These are phyloP conservation scores for Hydrozoanthus gracilis DNA, from an alignment of 92 coral and sea anemone genomes.

Conservation along the genomic window DNA sequence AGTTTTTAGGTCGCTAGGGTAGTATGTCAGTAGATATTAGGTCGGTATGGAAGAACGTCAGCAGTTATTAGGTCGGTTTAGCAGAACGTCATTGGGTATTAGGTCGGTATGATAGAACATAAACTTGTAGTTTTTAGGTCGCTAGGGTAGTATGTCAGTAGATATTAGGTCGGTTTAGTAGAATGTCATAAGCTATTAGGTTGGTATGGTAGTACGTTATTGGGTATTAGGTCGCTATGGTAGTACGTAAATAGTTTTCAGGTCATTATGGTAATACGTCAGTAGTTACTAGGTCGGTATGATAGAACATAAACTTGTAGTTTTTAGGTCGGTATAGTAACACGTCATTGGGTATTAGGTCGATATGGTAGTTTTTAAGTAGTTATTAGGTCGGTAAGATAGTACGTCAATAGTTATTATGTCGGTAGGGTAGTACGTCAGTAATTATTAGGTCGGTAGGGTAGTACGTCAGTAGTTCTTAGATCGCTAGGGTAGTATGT, in stretches of 20 bases:
- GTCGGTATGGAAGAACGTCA: too few species aligned
- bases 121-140: too few species aligned
- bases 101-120: too few species aligned
- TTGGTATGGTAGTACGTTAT: too few species aligned
- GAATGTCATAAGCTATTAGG: too few species aligned
- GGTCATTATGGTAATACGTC: neutral
- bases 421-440: neutral
- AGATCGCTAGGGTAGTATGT: neutral
- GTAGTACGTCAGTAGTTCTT: neutral
- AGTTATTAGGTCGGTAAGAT: neutral
- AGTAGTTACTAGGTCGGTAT: neutral
- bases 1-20: too few species aligned
- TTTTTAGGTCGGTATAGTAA: neutral
- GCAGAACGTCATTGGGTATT: too few species aligned
- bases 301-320: neutral
- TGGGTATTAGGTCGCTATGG: neutral
- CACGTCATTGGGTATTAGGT: neutral
- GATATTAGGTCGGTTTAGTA: too few species aligned
- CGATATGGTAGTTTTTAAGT: neutral
- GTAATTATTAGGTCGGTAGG: neutral
- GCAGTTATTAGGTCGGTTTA: too few species aligned
- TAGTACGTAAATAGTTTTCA: neutral
- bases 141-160: too few species aligned
- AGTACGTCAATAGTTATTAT: neutral
- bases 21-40: too few species aligned